Percentiles rank a stretch among this genome's conserved stretches.
phyloP scores from a whole-genome alignment of 92 coral and sea anemone species.

The Plumapathes pennacea region DNA sequence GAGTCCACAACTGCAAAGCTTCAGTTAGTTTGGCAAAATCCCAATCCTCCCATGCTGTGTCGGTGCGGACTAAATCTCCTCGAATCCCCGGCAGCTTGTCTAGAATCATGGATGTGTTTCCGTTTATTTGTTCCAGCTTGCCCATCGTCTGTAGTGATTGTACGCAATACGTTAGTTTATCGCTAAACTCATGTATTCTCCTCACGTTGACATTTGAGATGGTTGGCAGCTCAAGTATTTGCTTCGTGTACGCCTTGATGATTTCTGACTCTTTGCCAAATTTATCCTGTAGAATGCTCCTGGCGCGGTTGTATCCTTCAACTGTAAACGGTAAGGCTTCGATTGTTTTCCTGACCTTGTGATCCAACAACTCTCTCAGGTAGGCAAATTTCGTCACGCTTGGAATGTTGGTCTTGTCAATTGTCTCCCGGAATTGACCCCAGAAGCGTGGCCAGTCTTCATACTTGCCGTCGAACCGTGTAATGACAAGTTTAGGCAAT shows the following conservation, averaged over 20 bases:
- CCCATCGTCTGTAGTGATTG: slow-evolving; percentile 49
- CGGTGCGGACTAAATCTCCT: slow-evolving; percentile 32
- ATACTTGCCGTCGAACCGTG: slow-evolving; percentile 17
- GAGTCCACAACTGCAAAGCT: slow-evolving; percentile 32
- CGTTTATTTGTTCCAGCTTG: slow-evolving; percentile 46
- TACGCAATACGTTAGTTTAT: slow-evolving; percentile 42
- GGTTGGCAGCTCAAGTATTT: slow-evolving; percentile 41
- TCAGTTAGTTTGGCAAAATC: slow-evolving; percentile 16
- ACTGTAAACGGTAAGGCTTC: slow-evolving; percentile 42
- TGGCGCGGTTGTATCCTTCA: slow-evolving; percentile 57
- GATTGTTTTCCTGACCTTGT: slow-evolving; percentile 20
- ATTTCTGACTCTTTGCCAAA: slow-evolving; percentile 51
- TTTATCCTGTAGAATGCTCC: slow-evolving; percentile 32
- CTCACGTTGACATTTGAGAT: slow-evolving; percentile 18
- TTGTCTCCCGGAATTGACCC: slow-evolving; percentile 26
- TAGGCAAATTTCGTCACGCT: slow-evolving; percentile 41
- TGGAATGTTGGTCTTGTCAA: slow-evolving; percentile 26
- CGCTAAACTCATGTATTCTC: slow-evolving; percentile 40
- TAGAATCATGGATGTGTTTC: slow-evolving; percentile 38
- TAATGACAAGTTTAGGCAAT: slow-evolving; percentile 30
- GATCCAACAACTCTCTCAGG: slow-evolving; percentile 24
- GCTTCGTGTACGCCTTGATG: slow-evolving; percentile 38
- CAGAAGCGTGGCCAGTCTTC: slow-evolving; percentile 35
- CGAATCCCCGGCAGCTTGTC: slow-evolving; percentile 50
- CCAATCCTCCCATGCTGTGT: slow-evolving; percentile 37